Percentiles rank a stretch among this genome's conserved stretches.
Evolutionary conservation across 2,113 vertebrate species (phyloP).

Genomic region (Eidolon helvum): DNA sequence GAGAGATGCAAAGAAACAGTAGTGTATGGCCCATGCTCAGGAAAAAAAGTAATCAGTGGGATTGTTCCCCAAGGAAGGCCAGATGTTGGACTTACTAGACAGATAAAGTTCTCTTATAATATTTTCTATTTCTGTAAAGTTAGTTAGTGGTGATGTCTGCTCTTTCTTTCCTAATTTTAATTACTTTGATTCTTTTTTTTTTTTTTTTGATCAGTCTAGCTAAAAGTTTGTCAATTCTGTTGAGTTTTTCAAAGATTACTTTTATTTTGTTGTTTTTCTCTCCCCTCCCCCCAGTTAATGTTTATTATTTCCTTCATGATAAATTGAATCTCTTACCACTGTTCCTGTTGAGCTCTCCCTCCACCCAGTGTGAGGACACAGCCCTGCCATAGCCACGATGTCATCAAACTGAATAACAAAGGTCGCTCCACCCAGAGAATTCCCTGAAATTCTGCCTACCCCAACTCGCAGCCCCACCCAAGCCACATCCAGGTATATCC

Average conservation of each 20-base stretch:
- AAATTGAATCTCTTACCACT: background rate
- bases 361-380: no score
- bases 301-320: background rate
- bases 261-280: background rate
- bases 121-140: background rate
- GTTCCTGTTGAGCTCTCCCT: background rate
- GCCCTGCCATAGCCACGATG: no score
- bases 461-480: no score
- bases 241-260: background rate
- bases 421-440: no score
- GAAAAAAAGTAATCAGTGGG: background rate
- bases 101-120: background rate
- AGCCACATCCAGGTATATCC: no score
- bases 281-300: background rate
- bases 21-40: background rate
- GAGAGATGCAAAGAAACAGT: background rate
- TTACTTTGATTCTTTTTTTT: background rate
- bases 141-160: background rate
- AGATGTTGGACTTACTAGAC: background rate
- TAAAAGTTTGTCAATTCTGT: background rate
- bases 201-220: background rate
- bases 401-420: no score
- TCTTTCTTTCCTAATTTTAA: background rate
- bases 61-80: background rate
- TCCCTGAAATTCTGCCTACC: no score